Evolutionary conservation across 2,888 invertebrate genomes (phyloP).

Genomic region (Nomada hirtipes): DNA sequence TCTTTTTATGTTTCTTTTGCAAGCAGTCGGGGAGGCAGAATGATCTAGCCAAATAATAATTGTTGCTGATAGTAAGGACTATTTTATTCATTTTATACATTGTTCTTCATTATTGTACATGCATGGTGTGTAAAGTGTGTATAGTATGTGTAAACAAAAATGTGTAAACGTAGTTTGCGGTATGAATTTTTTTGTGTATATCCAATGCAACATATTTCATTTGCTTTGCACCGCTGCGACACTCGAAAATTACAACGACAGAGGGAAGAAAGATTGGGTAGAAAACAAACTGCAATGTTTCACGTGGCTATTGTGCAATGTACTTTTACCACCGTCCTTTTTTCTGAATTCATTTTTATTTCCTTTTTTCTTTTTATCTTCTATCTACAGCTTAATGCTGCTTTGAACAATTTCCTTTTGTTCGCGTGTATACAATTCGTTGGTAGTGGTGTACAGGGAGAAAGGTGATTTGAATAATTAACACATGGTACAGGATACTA

Average conservation of each 20-base stretch:
- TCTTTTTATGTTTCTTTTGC: constrained; percentile 78
- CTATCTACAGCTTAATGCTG: background rate
- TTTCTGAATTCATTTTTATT: background rate
- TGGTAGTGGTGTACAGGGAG: constrained; percentile 1
- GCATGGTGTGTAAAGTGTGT: constrained; percentile 47
- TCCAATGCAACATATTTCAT: background rate
- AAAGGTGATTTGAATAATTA: constrained; percentile 15
- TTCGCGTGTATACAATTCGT: constrained; percentile 17
- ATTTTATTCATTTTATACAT: constrained; percentile 73
- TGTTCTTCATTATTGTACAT: constrained; percentile 56
- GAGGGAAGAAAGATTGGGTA: background rate
- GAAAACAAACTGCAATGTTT: background rate
- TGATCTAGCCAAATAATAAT: constrained; percentile 84
- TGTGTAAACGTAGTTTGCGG: constrained; percentile 11
- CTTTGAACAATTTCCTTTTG: constrained; percentile 14
- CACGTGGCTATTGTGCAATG: background rate
- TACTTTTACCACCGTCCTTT: background rate
- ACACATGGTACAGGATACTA: constrained; percentile 40
- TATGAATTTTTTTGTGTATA: background rate
- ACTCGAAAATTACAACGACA: background rate
- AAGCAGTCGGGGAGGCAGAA: constrained; percentile 84
- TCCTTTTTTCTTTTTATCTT: background rate
- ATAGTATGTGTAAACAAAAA: background rate
- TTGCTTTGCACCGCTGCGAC: background rate
- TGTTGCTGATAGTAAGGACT: constrained; percentile 82